These are phyloP conservation scores for Acanthopagrus latus DNA, from an alignment of 2,797 vertebrate genomes.

Conservation along the genomic window DNA sequence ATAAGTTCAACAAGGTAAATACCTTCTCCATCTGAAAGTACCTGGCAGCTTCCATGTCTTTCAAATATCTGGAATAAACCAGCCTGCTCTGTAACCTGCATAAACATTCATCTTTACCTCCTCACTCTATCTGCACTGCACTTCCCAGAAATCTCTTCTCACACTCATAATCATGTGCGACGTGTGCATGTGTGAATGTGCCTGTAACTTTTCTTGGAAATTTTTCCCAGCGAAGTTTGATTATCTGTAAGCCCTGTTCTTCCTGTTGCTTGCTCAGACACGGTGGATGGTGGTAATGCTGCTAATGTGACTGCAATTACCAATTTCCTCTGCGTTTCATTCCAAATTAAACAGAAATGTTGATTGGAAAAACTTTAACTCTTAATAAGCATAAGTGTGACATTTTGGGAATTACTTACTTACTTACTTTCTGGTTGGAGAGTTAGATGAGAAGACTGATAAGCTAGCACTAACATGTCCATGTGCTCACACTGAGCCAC, in stretches of 20 bases:
- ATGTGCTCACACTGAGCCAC: not conserved
- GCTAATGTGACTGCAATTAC: not conserved
- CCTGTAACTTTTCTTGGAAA: not conserved
- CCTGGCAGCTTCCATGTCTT: constrained; percentile 23
- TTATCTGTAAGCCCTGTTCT: not conserved
- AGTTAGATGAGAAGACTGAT: not conserved
- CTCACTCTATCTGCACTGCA: not conserved
- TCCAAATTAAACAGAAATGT: not conserved
- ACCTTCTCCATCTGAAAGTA: constrained; percentile 30
- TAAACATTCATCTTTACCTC: constrained; percentile 16
- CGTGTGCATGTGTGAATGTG: not conserved
- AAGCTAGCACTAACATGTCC: not conserved
- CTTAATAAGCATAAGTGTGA: not conserved
- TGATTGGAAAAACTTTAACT: not conserved
- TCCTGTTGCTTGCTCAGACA: not conserved
- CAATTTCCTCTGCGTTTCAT: not conserved
- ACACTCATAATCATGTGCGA: not conserved
- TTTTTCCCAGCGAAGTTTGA: not conserved
- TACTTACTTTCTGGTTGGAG: too few relatives aligned
- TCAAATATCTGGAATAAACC: not conserved
- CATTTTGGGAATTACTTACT: not conserved
- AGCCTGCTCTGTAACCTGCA: constrained; percentile 6
- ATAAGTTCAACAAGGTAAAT: constrained; percentile 1
- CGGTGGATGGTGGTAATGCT: not conserved
- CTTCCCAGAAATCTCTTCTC: not conserved